Evolutionary conservation across 2,888 invertebrate genomes (phyloP).

Genomic region (Drosophila buzzatii): DNA sequence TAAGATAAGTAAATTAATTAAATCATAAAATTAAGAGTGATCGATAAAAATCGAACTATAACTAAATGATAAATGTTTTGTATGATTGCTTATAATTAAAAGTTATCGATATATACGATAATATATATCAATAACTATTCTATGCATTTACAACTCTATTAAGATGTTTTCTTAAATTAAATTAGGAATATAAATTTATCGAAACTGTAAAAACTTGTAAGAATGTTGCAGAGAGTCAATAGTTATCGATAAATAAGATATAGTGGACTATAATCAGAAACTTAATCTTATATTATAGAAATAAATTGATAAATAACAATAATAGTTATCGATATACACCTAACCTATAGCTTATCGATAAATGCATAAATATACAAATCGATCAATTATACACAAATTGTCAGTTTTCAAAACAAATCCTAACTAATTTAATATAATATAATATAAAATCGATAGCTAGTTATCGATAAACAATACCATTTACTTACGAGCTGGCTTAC

Average conservation of each 20-base stretch:
- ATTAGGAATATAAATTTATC: too few relatives aligned
- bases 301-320: background rate
- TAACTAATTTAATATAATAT: too few relatives aligned
- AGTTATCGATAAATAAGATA: background rate
- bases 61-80: background rate
- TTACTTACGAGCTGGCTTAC: slow-evolving; percentile 26
- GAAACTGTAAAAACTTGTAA: background rate
- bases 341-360: background rate
- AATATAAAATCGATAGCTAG: background rate
- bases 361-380: background rate
- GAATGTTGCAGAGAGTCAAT: background rate
- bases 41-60: background rate
- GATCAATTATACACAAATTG: background rate
- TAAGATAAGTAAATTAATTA: background rate
- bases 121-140: background rate
- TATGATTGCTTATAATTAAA: background rate
- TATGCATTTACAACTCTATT: too few relatives aligned
- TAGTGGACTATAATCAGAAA: background rate
- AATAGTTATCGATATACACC: background rate
- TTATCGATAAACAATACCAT: slow-evolving; percentile 5
- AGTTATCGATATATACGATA: too few relatives aligned
- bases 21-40: background rate
- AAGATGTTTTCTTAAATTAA: too few relatives aligned
- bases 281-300: background rate
- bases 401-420: background rate